A percentile compares a stretch with the other conserved stretches of the same genome.
Conservation (phyloP, 2,113 vertebrate species). For the Thryonomys swinderianus region DNA sequence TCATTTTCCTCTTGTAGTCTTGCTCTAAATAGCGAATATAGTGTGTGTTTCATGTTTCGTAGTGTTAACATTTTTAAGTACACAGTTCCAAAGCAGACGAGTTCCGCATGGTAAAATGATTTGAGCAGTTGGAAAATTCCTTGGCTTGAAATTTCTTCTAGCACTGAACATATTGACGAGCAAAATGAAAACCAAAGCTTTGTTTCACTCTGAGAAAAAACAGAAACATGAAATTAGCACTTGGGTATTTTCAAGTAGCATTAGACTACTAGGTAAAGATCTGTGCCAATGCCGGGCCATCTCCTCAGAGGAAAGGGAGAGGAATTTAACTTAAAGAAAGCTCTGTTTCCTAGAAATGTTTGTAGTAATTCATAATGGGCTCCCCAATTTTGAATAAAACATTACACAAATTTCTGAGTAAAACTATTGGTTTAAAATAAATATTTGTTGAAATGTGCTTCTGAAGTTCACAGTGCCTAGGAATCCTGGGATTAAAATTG, state of each 20-base stretch:
- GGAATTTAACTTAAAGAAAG: background rate
- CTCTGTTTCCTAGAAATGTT: background rate
- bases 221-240: slow-evolving; percentile 60
- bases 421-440: background rate
- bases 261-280: background rate
- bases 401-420: background rate
- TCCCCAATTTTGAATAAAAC: background rate
- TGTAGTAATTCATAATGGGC: background rate
- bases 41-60: slow-evolving; percentile 65
- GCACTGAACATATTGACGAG: slow-evolving; percentile 65
- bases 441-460: background rate
- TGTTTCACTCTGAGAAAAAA: slow-evolving; percentile 65
- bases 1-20: slow-evolving; percentile 34
- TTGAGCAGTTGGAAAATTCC: slow-evolving; percentile 75
- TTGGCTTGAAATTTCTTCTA: slow-evolving; percentile 74
- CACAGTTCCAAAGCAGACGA: slow-evolving; percentile 65
- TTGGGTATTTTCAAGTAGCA: slow-evolving; percentile 70
- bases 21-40: background rate
- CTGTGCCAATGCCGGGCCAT: background rate
- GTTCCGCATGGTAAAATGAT: slow-evolving; percentile 1
- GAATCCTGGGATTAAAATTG: background rate
- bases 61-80: slow-evolving; percentile 62
- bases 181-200: slow-evolving; percentile 79
- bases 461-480: background rate
- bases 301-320: background rate